Base-by-base conservation (phyloP, 2,888 invertebrate species). In the Cosmorhoe ocellata region DNA sequence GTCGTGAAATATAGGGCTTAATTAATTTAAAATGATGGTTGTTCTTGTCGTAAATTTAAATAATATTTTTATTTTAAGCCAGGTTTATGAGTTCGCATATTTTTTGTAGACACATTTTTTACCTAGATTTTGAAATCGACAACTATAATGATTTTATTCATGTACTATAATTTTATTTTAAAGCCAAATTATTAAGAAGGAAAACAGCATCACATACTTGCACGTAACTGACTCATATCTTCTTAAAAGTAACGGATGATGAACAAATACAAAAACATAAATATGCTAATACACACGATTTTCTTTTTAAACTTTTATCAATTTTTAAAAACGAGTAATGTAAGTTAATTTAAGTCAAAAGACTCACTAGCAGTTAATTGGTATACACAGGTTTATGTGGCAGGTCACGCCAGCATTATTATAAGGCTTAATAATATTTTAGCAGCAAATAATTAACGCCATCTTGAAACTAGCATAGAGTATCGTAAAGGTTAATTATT, bases 191-290 rank as follows among this genome's bases (percentile, higher is more conserved):
- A 18, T 24, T 24, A 44, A 36, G 12, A 12, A 44, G 30, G 44
- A 44, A 44, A 44, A 7, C 11, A 14, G 10, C 30, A 6, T 10
- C 12, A 13, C 24, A 24, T 7, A 13, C 12, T 36, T 13, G 13
- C 22, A 37, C 30, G 24, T 33, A 13, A 22, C 28, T 31, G 27
- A 42, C 32, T 39, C 43, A 39, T 40, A 26, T 33, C 3, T 50
- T 44, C 66, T 73, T 69, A 66, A 72, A 76, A 71, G 55, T 74
- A 79, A 79, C 68, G 68, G 66, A 64, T 58, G 45, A 59, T 70
- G 68, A 66, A 70, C 64, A 70, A 69, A 74, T 71, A 66, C 62
- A 65, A 60, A 64, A 59, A 69, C 66, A 68, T 71, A 71, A 76
- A 76, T 76, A 76, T 76, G 69, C 64, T 68, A 67, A 45, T 33